These are phyloP conservation scores for Sturnira hondurensis DNA, from an alignment of 2,113 vertebrate genomes.

Conservation along the genomic window DNA sequence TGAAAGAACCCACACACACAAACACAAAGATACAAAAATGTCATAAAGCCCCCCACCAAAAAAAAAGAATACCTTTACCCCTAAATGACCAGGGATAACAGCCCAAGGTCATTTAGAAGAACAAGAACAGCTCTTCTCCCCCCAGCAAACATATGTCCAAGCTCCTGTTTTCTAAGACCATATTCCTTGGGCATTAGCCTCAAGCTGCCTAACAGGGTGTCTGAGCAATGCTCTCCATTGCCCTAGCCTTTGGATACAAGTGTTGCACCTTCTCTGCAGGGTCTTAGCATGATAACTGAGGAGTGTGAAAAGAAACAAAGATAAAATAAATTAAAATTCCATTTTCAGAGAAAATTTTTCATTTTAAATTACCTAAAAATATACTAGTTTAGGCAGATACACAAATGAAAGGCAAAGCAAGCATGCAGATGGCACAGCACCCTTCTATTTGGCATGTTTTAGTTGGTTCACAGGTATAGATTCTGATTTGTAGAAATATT, in stretches of 20 bases:
- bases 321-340: conserved; percentile 23
- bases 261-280: not conserved
- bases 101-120: no score
- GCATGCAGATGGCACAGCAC: no score
- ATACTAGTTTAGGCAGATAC: not conserved
- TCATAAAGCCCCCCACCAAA: no score
- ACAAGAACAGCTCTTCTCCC: not conserved
- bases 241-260: not conserved
- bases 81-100: not conserved
- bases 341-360: conserved; percentile 24
- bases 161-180: not conserved
- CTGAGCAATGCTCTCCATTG: not conserved
- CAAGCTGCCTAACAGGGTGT: not conserved
- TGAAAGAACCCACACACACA: not conserved
- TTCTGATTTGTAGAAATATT: not conserved
- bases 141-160: not conserved
- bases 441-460: not conserved
- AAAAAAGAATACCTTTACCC: no score
- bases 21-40: no score
- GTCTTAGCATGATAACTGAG: not conserved
- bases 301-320: not conserved
- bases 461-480: not conserved
- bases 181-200: not conserved
- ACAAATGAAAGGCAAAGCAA: not conserved
- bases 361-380: conserved; percentile 12